Evolutionary conservation across 2,888 invertebrate genomes (phyloP).

Genomic region (Melanophora roralis): DNA sequence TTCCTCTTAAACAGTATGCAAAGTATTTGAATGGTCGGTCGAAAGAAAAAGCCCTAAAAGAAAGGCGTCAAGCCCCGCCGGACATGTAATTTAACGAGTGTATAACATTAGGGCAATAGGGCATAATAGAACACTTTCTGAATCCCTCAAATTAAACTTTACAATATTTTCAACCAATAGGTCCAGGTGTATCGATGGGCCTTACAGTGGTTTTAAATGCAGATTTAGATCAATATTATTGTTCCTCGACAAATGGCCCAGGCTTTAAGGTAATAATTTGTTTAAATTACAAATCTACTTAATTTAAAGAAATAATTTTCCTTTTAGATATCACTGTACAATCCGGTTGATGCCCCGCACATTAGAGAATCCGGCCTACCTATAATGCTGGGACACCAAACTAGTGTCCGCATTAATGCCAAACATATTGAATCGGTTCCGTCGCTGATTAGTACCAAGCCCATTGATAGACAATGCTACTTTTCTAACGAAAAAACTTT

Average conservation of each 20-base stretch:
- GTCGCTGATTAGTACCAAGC: conserved; percentile 80
- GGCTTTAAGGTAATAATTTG: conserved; percentile 76
- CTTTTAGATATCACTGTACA: conserved; percentile 78
- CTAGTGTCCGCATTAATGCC: conserved; percentile 82
- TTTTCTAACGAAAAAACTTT: conserved; percentile 84
- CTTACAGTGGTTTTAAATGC: conserved; percentile 84
- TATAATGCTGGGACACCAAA: conserved; percentile 83
- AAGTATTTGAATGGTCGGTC: too few relatives aligned
- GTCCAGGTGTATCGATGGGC: conserved; percentile 84
- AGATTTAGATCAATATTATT: conserved; percentile 85
- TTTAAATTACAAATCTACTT: too few relatives aligned
- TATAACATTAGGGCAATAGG: too few relatives aligned
- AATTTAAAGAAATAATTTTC: background rate
- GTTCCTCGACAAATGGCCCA: conserved; percentile 84
- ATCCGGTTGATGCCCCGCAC: conserved; percentile 88
- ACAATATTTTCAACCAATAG: conserved; percentile 47
- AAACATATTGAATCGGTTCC: conserved; percentile 82
- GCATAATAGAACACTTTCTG: too few relatives aligned
- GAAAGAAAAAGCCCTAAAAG: too few relatives aligned
- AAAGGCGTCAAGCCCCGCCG: too few relatives aligned
- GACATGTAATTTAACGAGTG: too few relatives aligned
- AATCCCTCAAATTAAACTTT: too few relatives aligned
- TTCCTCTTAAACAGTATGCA: too few relatives aligned
- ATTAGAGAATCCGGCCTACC: conserved; percentile 85
- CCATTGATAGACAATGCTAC: conserved; percentile 82